A percentile compares a stretch with the other conserved stretches of the same genome.
These are phyloP conservation scores for Formica exsecta DNA, from an alignment of 1,140 invertebrate species.

Conservation along the genomic window DNA sequence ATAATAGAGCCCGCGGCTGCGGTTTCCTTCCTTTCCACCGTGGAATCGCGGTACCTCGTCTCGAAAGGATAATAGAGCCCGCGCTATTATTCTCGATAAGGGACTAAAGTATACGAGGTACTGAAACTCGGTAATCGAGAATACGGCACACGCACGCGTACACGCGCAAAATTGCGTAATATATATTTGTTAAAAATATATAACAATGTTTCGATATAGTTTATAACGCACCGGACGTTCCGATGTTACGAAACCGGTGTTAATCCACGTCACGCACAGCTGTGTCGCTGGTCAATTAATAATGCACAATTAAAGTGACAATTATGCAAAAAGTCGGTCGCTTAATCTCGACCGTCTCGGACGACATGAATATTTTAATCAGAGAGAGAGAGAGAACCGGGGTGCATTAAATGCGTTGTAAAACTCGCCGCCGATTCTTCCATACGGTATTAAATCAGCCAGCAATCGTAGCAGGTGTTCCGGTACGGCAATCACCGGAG, in stretches of 20 bases:
- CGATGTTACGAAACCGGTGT: not conserved
- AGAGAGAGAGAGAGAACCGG: not conserved
- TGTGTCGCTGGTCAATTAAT: slow-evolving; percentile 35
- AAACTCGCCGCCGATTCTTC: slow-evolving; percentile 49
- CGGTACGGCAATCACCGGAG: slow-evolving; percentile 52
- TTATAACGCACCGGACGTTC: not conserved
- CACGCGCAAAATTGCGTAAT: not conserved
- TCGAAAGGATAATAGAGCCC: slow-evolving; percentile 30
- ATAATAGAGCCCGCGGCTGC: too few species aligned
- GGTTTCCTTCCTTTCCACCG: slow-evolving; percentile 50
- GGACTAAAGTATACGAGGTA: not conserved
- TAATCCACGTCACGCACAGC: not conserved
- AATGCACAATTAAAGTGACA: slow-evolving; percentile 52
- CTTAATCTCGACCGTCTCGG: slow-evolving; percentile 24
- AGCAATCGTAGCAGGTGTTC: slow-evolving; percentile 64
- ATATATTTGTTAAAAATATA: not conserved
- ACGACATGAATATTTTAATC: slow-evolving; percentile 43
- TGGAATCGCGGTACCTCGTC: slow-evolving; percentile 40
- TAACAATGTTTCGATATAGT: not conserved
- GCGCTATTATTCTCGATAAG: slow-evolving; percentile 25
- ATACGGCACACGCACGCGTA: not conserved
- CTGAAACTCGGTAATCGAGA: too few species aligned
- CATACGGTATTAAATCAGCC: slow-evolving; percentile 48
- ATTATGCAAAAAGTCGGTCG: slow-evolving; percentile 37
- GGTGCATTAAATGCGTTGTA: slow-evolving; percentile 42